Conservation (phyloP, 2,888 invertebrate genomes). For the Ophioninae sp. region DNA sequence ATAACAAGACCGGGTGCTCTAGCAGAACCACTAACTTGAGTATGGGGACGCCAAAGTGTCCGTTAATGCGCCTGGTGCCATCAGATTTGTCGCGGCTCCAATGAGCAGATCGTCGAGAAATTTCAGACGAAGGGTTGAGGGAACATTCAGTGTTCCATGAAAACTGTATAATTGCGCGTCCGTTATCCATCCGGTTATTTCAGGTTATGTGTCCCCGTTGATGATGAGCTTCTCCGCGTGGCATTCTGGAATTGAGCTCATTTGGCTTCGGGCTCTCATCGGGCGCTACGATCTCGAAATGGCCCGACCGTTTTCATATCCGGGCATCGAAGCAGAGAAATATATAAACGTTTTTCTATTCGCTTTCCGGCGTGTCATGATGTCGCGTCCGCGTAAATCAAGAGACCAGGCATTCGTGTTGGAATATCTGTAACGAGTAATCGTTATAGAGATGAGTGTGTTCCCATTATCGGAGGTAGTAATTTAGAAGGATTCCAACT, state of each 20-base stretch:
- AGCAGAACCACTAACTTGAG: neutral
- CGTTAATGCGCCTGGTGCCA: constrained; percentile 56
- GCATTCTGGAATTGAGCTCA: constrained; percentile 70
- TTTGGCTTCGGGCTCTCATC: constrained; percentile 51
- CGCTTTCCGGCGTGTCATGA: constrained; percentile 13
- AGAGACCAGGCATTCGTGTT: constrained; percentile 31
- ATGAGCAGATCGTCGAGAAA: constrained; percentile 52
- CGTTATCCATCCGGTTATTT: constrained; percentile 46
- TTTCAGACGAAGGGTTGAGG: constrained; percentile 5
- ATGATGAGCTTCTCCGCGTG: constrained; percentile 64
- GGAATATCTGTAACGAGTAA: constrained; percentile 12
- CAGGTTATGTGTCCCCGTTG: constrained; percentile 46
- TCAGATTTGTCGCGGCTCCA: constrained; percentile 40
- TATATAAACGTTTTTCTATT: constrained; percentile 6
- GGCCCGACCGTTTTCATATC: constrained; percentile 20
- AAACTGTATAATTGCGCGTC: constrained; percentile 61
- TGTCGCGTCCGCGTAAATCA: constrained; percentile 37
- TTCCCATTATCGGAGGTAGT: constrained; percentile 38
- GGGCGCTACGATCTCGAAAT: constrained; percentile 8
- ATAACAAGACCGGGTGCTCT: neutral
- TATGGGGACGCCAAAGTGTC: constrained; percentile 19
- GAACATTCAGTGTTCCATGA: constrained; percentile 48
- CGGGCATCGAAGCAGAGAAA: constrained; percentile 32
- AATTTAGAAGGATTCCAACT: constrained; percentile 31
- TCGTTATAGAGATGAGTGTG: constrained; percentile 15